Evolutionary conservation across 2,797 vertebrate species (phyloP).

Genomic region (Galagoides demidoff): DNA sequence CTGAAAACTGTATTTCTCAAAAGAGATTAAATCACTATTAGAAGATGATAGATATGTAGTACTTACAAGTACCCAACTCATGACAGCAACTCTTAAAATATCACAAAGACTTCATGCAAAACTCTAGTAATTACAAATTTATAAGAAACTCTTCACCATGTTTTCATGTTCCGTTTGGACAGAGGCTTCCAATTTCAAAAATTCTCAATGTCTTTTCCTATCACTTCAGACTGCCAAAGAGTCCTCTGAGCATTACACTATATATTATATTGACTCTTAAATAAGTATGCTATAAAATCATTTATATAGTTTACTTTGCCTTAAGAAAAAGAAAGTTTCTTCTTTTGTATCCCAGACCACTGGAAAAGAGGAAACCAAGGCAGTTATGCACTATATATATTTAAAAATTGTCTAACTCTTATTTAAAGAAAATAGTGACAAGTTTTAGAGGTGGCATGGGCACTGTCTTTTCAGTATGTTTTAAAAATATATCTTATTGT

Average conservation of each 20-base stretch:
- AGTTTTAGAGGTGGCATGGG: constrained; percentile 19
- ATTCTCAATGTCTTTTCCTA: background rate
- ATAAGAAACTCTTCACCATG: background rate
- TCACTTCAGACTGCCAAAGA: background rate
- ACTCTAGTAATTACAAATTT: constrained; percentile 4
- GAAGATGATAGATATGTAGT: background rate
- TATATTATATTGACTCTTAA: constrained; percentile 43
- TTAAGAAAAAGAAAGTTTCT: constrained; percentile 11
- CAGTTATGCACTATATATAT: background rate
- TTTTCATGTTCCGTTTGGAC: constrained; percentile 25
- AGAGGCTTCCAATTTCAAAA: constrained; percentile 31
- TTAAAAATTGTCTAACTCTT: constrained; percentile 35
- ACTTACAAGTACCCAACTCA: background rate
- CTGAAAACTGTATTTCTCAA: background rate
- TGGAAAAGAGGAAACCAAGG: constrained; percentile 19
- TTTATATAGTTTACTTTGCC: background rate
- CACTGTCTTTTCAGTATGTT: background rate
- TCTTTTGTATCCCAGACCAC: background rate
- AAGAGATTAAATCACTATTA: background rate
- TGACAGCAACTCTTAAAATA: constrained; percentile 42
- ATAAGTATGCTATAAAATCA: constrained; percentile 49
- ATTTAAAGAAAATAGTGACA: constrained; percentile 11
- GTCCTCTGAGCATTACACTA: background rate
- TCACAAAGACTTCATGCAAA: background rate
- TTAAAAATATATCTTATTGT: background rate